phyloP scores from a whole-genome alignment of 2,888 invertebrate genomes.

The Seira musarum region DNA sequence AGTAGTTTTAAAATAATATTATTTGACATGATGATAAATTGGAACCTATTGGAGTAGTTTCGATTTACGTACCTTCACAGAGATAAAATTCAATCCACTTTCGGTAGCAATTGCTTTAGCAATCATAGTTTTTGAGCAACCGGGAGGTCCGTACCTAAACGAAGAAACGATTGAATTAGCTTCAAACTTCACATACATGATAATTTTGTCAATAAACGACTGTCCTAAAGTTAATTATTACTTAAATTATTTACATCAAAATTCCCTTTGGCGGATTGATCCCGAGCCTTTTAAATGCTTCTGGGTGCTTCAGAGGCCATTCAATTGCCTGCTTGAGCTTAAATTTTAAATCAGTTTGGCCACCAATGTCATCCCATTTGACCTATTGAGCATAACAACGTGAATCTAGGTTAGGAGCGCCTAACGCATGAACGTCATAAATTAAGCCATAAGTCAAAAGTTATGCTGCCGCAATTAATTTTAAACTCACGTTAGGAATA shows the following conservation, averaged over 20 bases:
- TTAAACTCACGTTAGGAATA: conserved; percentile 83
- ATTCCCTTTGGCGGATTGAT: conserved; percentile 91
- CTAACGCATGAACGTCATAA: background rate
- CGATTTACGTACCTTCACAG: conserved; percentile 84
- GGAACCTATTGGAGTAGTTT: too few relatives aligned
- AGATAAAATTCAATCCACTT: conserved; percentile 94
- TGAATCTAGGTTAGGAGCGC: background rate
- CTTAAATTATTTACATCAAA: conserved; percentile 78
- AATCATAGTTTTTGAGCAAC: conserved; percentile 98
- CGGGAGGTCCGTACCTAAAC: conserved; percentile 76
- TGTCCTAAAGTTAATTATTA: background rate
- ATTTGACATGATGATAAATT: too few relatives aligned
- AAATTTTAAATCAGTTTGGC: conserved; percentile 87
- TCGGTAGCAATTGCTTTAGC: conserved; percentile 98
- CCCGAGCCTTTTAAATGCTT: conserved; percentile 85
- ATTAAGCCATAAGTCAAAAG: background rate
- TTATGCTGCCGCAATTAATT: too few relatives aligned
- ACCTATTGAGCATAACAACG: conserved; percentile 71
- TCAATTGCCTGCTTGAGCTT: conserved; percentile 92
- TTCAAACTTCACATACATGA: too few relatives aligned
- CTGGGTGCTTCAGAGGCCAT: conserved; percentile 92
- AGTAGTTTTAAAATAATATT: background rate
- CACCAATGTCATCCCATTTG: conserved; percentile 94
- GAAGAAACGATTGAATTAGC: background rate
- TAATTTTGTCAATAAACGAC: too few relatives aligned